These are phyloP conservation scores for Ptychadena robeensis DNA, from an alignment of 2,797 vertebrate genomes.

Conservation along the genomic window DNA sequence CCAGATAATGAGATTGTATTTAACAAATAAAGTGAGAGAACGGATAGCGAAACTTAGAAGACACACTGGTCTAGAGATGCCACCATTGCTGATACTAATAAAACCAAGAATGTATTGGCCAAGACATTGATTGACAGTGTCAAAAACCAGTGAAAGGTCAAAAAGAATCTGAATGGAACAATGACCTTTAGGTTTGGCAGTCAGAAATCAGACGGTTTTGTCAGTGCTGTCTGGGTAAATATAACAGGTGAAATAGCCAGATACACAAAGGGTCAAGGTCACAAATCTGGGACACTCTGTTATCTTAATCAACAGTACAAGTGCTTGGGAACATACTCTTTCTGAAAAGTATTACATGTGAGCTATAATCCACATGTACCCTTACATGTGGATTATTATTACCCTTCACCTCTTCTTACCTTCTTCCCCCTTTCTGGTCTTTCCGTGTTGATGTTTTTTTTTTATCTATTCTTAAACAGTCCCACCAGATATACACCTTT, in stretches of 20 bases:
- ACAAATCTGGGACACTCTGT: background rate
- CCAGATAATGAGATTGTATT: background rate
- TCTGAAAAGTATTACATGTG: no score
- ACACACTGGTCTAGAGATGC: conserved; percentile 5
- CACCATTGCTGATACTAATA: background rate
- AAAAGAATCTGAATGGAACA: conserved; percentile 32
- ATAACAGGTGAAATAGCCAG: background rate
- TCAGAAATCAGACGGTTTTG: conserved; percentile 32
- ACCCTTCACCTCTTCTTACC: no score
- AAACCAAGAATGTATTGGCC: conserved; percentile 7
- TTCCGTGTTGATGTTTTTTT: no score
- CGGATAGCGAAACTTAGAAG: background rate
- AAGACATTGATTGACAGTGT: conserved; percentile 28
- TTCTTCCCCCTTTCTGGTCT: no score
- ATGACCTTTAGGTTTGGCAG: conserved; percentile 32
- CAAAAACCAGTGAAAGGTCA: conserved; percentile 40
- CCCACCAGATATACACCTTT: no score
- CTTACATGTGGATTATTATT: no score
- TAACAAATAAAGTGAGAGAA: background rate
- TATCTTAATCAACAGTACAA: background rate
- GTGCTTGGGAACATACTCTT: background rate
- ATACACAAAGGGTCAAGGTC: conserved; percentile 22
- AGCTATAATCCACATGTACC: background rate
- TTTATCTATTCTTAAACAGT: no score
- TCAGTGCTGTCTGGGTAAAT: conserved; percentile 23